Evolutionary conservation across 2,888 invertebrate species (phyloP).

Genomic region (Amphiduros pacificus): DNA sequence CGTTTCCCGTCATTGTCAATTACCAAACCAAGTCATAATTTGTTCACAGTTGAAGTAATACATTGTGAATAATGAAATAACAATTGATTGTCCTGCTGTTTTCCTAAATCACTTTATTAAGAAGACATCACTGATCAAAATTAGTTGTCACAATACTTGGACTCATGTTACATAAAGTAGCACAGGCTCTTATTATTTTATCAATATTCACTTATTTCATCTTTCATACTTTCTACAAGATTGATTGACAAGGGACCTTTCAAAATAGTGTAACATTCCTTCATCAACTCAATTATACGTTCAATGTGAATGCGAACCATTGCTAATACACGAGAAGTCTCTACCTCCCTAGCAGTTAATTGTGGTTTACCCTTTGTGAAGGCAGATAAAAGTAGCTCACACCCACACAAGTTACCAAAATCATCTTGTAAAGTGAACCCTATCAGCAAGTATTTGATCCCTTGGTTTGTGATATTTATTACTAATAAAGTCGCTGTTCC

Average conservation of each 20-base stretch:
- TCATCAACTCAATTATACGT: slow-evolving; percentile 31
- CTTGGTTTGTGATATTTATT: slow-evolving; percentile 24
- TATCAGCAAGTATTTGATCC: slow-evolving; percentile 32
- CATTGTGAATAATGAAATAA: too few species aligned
- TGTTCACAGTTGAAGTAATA: too few species aligned
- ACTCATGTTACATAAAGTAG: neutral
- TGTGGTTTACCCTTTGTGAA: slow-evolving; percentile 30
- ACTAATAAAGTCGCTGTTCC: slow-evolving; percentile 25
- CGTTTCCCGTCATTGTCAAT: too few species aligned
- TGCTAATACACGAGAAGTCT: slow-evolving; percentile 24
- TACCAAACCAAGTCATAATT: too few species aligned
- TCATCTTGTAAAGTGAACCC: slow-evolving; percentile 32
- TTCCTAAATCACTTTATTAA: too few species aligned
- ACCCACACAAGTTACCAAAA: slow-evolving; percentile 25
- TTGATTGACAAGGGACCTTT: slow-evolving; percentile 25
- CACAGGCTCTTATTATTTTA: neutral
- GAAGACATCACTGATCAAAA: too few species aligned
- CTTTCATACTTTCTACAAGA: slow-evolving; percentile 13
- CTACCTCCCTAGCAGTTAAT: slow-evolving; percentile 28
- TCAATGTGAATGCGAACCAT: slow-evolving; percentile 31
- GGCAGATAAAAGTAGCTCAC: slow-evolving; percentile 25
- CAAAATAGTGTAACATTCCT: slow-evolving; percentile 29
- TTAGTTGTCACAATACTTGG: neutral
- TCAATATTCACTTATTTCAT: neutral
- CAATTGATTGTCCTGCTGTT: too few species aligned